Base-by-base conservation (phyloP, 2,888 invertebrate genomes). In the Tachina fera region DNA sequence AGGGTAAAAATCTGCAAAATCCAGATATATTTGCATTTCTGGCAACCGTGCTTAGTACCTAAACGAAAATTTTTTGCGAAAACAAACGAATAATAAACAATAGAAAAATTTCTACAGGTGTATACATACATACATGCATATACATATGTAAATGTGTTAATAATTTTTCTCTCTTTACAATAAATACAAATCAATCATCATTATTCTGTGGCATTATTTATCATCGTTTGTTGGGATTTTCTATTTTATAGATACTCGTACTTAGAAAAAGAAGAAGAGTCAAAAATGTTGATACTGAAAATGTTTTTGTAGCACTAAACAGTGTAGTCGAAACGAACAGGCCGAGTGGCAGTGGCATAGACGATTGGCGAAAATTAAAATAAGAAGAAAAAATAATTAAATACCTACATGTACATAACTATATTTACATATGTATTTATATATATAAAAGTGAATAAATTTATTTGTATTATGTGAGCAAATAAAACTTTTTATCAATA, bases 291-390 rank as follows among this genome's bases (percentile, higher is more conserved):
- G 45, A 80, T 67, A 67, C 83, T 76, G 79, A 76, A 75, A 83
- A 77, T 76, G 53, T 86, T 86, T 79, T 80, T 71, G 77, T 51
- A 51, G 53, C 65, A 70, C 56, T 56, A 83, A 80, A 70, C 61
- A 86, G 70, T 81, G 60, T 89, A 91, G 91, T 91, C 89, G 88
- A 90, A 91, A 90, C 90, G 91, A 90, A 90, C 88, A 89, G 89
- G 88, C 89, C 82, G 88, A 87, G 76, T 86, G 87, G 88, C 88
- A 87, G 89, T 89, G 89, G 88, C 89, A 89, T 86, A 89, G 88
- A 75, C 77, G 75, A 65, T 75, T 81, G 71, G 81, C 63, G 75
- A 87, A 82, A 68, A 81, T 65, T 41, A 83, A 78, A 80, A 71
- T 63, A 79, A 83, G 49, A 65, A 74, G 83, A 51, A 75, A 63